Percentiles rank a stretch among this genome's conserved stretches.
These are phyloP conservation scores for Trachymyrmex cornetzi DNA, from an alignment of 1,140 invertebrate species.

Conservation along the genomic window DNA sequence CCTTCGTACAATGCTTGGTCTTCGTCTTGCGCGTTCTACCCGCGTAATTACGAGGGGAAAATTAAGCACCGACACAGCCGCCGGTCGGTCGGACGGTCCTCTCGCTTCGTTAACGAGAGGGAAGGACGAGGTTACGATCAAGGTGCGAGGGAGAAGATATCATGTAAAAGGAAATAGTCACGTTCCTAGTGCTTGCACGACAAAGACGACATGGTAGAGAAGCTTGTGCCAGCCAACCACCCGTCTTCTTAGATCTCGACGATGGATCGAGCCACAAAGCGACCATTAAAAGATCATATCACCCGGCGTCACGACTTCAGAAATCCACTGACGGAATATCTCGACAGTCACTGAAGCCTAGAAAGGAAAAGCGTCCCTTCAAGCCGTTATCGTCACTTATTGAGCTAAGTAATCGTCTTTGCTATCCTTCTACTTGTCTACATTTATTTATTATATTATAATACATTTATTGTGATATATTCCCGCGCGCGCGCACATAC, in stretches of 20 bases:
- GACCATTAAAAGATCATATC: constrained; percentile 87
- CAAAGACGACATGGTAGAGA: constrained; percentile 80
- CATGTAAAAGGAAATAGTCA: constrained; percentile 77
- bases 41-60: constrained; percentile 86
- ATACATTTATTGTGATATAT: constrained; percentile 3
- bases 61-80: constrained; percentile 86
- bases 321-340: constrained; percentile 78
- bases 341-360: constrained; percentile 60
- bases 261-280: constrained; percentile 86
- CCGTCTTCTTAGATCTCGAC: constrained; percentile 84
- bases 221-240: constrained; percentile 75
- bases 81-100: constrained; percentile 82
- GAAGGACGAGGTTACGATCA: constrained; percentile 50
- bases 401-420: not conserved
- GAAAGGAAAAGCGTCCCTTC: constrained; percentile 71
- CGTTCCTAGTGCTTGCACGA: constrained; percentile 77
- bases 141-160: constrained; percentile 71
- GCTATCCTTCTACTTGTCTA: not conserved
- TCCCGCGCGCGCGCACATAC: no score
- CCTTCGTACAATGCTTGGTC: constrained; percentile 76
- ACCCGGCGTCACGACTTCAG: constrained; percentile 78
- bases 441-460: not conserved
- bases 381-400: constrained; percentile 56
- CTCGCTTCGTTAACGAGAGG: constrained; percentile 80
- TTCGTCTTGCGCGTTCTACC: constrained; percentile 77